Evolutionary conservation across 2,888 invertebrate species (phyloP).

Genomic region (Synanthedon formicaeformis): DNA sequence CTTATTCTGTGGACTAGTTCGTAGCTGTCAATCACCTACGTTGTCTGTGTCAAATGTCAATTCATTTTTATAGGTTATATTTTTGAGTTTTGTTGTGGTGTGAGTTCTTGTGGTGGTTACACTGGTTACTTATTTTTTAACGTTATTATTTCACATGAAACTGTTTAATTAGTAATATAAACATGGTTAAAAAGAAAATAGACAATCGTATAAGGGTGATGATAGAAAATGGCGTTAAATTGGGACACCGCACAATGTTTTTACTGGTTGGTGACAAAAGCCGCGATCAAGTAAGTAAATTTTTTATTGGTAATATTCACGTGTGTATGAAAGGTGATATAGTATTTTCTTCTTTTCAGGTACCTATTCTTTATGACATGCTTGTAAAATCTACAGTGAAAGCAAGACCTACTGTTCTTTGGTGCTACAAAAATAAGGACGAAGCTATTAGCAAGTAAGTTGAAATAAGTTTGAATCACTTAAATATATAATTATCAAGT

Average conservation of each 20-base stretch:
- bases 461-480: too few relatives aligned
- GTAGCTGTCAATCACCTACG: too few relatives aligned
- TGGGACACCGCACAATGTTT: constrained; percentile 93
- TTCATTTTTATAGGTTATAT: too few relatives aligned
- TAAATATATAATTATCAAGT: not conserved
- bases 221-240: constrained; percentile 96
- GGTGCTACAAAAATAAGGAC: constrained; percentile 98
- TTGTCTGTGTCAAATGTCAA: too few relatives aligned
- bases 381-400: constrained; percentile 94
- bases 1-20: too few relatives aligned
- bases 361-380: constrained; percentile 97
- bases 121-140: not conserved
- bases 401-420: constrained; percentile 92
- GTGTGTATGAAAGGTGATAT: not conserved
- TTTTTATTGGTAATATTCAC: not conserved
- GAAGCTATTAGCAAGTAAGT: constrained; percentile 86
- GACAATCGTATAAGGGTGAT: constrained; percentile 95
- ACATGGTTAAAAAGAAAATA: constrained; percentile 93
- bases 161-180: constrained; percentile 14
- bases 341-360: constrained; percentile 61
- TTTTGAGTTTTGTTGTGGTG: too few relatives aligned
- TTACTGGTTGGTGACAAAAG: constrained; percentile 96
- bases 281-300: constrained; percentile 84
- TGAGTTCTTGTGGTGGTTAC: not conserved
- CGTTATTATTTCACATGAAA: not conserved